Evolutionary conservation across 2,888 invertebrate genomes (phyloP).

Genomic region (Ochropleura plecta): DNA sequence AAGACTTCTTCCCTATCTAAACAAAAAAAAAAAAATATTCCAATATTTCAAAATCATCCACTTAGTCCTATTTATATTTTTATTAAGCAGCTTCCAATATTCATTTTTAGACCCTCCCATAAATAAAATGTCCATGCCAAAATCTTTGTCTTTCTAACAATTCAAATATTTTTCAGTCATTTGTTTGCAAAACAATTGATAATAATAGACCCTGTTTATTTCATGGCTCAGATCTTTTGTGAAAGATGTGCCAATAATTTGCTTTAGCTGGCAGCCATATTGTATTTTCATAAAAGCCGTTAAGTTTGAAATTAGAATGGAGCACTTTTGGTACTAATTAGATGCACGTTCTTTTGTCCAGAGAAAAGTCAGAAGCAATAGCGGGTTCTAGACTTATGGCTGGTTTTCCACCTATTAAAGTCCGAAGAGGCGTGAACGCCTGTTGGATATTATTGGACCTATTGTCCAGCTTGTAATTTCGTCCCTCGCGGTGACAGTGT

Average conservation of each 20-base stretch:
- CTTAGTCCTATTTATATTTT: background rate
- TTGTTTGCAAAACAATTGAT: slow-evolving; percentile 53
- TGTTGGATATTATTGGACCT: slow-evolving; percentile 51
- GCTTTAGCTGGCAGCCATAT: slow-evolving; percentile 24
- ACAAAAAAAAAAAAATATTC: background rate
- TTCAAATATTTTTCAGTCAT: slow-evolving; percentile 24
- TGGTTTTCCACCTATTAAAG: slow-evolving; percentile 43
- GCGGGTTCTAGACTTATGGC: slow-evolving; percentile 48
- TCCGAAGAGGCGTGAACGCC: slow-evolving; percentile 62
- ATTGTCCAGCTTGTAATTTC: slow-evolving; percentile 66
- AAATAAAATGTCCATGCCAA: slow-evolving; percentile 15
- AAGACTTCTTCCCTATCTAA: background rate
- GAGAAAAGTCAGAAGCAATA: slow-evolving; percentile 66
- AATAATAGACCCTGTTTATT: slow-evolving; percentile 45
- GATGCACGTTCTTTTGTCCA: slow-evolving; percentile 53
- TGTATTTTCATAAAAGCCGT: slow-evolving; percentile 39
- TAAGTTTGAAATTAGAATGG: slow-evolving; percentile 31
- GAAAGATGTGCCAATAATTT: slow-evolving; percentile 47
- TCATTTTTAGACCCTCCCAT: background rate
- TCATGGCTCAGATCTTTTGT: slow-evolving; percentile 33
- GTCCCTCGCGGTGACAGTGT: slow-evolving; percentile 61
- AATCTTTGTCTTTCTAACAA: slow-evolving; percentile 31
- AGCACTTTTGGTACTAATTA: slow-evolving; percentile 44
- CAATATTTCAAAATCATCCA: background rate
- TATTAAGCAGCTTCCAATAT: slow-evolving; percentile 8